phyloP scores from a whole-genome alignment of 2,888 invertebrate species.

The Ametastegia equiseti region DNA sequence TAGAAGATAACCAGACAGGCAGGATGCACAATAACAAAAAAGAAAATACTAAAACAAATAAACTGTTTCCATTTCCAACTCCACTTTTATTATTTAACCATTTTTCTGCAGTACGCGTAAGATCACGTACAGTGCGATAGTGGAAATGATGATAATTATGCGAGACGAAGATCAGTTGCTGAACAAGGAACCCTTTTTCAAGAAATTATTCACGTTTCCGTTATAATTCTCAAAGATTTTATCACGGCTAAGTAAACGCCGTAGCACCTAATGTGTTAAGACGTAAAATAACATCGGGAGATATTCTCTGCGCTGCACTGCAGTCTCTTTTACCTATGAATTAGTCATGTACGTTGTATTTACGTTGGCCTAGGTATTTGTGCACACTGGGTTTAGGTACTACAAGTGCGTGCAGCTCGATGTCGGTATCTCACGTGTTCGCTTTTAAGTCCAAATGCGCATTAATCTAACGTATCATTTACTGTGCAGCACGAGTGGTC shows the following conservation, averaged over 20 bases:
- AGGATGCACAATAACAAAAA: too few species aligned
- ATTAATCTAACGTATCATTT: conserved; percentile 3
- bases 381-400: too few species aligned
- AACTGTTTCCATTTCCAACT: too few species aligned
- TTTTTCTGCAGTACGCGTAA: background rate
- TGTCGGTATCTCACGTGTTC: background rate
- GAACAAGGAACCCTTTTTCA: too few species aligned
- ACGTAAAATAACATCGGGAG: background rate
- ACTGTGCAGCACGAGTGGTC: background rate
- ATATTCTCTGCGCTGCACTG: background rate
- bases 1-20: too few species aligned
- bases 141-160: too few species aligned
- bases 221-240: too few species aligned
- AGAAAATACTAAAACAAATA: too few species aligned
- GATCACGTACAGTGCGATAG: too few species aligned
- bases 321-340: background rate
- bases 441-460: background rate
- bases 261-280: background rate
- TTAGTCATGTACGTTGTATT: background rate
- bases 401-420: conserved; percentile 3
- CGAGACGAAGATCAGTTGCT: too few species aligned
- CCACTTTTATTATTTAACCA: too few species aligned
- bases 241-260: background rate
- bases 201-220: too few species aligned
- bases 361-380: background rate